Conservation (phyloP, 2,888 invertebrate genomes). For the Bugula neritina region DNA sequence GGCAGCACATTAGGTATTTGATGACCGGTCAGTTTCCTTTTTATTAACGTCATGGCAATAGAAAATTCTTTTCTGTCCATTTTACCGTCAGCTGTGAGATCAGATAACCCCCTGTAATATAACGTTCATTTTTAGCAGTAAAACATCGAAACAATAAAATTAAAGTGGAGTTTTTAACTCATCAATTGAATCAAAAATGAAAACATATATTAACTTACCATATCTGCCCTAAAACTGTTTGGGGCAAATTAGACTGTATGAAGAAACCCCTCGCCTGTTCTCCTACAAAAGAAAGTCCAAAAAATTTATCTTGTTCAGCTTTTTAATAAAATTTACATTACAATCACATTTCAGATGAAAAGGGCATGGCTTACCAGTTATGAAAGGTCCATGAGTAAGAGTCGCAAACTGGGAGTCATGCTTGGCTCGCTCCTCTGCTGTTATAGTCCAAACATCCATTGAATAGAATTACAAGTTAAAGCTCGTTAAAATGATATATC, state of each 20-base stretch:
- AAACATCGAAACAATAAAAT: no score
- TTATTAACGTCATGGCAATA: constrained; percentile 53
- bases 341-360: neutral
- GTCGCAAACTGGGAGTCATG: constrained; percentile 86
- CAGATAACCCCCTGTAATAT: constrained; percentile 47
- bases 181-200: no score
- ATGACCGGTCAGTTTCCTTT: constrained; percentile 78
- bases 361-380: constrained; percentile 61
- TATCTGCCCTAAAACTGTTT: constrained; percentile 49
- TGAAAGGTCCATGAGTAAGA: constrained; percentile 77
- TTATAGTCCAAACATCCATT: constrained; percentile 67
- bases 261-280: constrained; percentile 52
- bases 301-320: neutral
- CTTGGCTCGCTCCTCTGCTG: constrained; percentile 76
- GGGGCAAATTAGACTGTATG: constrained; percentile 50
- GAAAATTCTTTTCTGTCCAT: constrained; percentile 54
- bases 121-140: no score
- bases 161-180: no score
- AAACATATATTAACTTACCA: no score
- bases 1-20: constrained; percentile 84
- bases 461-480: no score
- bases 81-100: constrained; percentile 53
- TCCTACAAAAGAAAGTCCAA: constrained; percentile 35
- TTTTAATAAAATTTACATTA: neutral
- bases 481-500: no score